A percentile compares a stretch with the other conserved stretches of the same genome.
Evolutionary conservation across 2,888 invertebrate genomes (phyloP).

Genomic region (Lapara coniferarum): DNA sequence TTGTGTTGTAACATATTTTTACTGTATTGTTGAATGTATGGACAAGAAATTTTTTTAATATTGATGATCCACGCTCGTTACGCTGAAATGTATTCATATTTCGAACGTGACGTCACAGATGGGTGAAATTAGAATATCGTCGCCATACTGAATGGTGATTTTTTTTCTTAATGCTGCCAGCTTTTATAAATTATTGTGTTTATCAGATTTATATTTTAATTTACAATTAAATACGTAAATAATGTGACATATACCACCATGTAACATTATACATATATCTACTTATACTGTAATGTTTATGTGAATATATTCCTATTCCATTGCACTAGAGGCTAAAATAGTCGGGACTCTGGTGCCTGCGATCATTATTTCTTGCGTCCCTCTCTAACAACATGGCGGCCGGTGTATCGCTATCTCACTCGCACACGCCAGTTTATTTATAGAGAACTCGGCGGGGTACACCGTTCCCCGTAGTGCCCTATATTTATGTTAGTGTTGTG

Average conservation of each 20-base stretch:
- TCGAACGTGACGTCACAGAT: conserved; percentile 48
- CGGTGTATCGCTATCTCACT: conserved; percentile 52
- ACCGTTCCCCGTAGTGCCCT: conserved; percentile 70
- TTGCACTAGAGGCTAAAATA: conserved; percentile 49
- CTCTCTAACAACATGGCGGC: conserved; percentile 49
- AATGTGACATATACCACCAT: neutral
- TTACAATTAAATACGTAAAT: neutral
- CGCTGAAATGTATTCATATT: conserved; percentile 54
- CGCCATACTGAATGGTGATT: conserved; percentile 29
- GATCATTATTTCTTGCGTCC: conserved; percentile 46
- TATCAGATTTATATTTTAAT: neutral
- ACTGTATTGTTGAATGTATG: conserved; percentile 27
- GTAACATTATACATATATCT: neutral
- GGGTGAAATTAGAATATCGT: conserved; percentile 20
- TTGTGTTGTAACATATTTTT: conserved; percentile 27
- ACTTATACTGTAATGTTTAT: conserved; percentile 36
- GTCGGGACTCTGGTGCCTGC: conserved; percentile 41
- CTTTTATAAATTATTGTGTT: neutral
- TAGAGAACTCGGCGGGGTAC: conserved; percentile 60
- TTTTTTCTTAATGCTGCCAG: neutral
- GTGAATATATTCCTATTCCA: conserved; percentile 42
- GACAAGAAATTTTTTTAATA: neutral
- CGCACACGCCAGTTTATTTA: conserved; percentile 64
- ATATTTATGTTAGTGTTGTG: conserved; percentile 64
- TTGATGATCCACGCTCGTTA: conserved; percentile 7